Base-by-base conservation (phyloP, 1,140 invertebrate genomes). In the Venturia canescens region DNA sequence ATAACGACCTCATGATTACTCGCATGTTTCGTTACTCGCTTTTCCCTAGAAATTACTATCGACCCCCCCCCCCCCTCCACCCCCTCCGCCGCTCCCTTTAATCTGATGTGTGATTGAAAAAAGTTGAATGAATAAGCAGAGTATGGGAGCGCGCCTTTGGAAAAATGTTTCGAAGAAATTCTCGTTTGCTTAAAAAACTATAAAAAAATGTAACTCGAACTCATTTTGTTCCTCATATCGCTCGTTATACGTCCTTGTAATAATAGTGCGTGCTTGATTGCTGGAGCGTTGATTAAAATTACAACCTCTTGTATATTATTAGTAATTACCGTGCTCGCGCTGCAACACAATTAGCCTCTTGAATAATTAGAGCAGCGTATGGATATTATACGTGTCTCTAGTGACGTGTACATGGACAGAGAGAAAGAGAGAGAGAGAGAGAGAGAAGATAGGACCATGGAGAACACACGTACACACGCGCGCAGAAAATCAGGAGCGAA, bases 251-350 rank as follows among this genome's bases (percentile, higher is more conserved):
- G 13, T 18, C 11, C 6, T 21, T 21, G 18, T 60, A 23, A 60
- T 60, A 60, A 60, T 23, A 21, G 57, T 60, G 6, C 21, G 11
- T n/a, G 50, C 15, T 50, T 50, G 48, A 50, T 50, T 50, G 11
- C 13, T 13, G 15, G n/a, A 16, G 57, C 18, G 57, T 60, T 60
- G 57, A 60, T 60, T 60, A 60, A 60, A 60, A 60, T 60, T 60
- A 60, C 57, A 60, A 60, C 57, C 57, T 60, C 57, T 60, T 23
- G 18, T 60, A 60, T n/a, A 60, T 60, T 60, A 60, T 60, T 60
- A 60, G 57, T 60, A 21, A 60, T 60, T 60, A 60, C 7, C 57
- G 3, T 23, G 21, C 13, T 60, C 9, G 57, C 1, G 57, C 31
- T 4, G 57, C 57, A 21, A 23, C 57, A 21, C 57, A 60, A 60